Conservation (phyloP, 2,888 invertebrate species). For the Phortica magna region DNA sequence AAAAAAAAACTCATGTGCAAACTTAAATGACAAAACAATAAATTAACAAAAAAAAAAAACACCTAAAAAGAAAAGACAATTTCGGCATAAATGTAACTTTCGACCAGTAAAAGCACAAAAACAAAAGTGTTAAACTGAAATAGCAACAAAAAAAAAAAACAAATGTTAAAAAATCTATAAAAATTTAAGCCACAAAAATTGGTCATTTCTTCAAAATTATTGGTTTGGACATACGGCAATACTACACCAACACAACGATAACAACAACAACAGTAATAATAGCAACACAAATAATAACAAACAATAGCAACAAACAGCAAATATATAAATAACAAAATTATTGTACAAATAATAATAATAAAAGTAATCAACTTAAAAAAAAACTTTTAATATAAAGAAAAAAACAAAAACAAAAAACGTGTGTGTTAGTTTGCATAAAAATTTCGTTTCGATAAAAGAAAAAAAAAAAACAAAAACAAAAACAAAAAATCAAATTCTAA, state of each 20-base stretch:
- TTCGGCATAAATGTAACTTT: slow-evolving; percentile 27
- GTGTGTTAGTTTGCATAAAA: slow-evolving; percentile 35
- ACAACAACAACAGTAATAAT: slow-evolving; percentile 48
- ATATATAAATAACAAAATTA: slow-evolving; percentile 48
- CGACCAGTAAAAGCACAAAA: slow-evolving; percentile 36
- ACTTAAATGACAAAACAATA: slow-evolving; percentile 18
- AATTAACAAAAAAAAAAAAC: slow-evolving; percentile 35
- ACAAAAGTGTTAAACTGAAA: slow-evolving; percentile 50
- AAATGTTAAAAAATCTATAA: slow-evolving; percentile 56
- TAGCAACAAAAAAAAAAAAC: slow-evolving; percentile 47
- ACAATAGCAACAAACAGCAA: slow-evolving; percentile 50
- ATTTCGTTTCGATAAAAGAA: slow-evolving; percentile 69
- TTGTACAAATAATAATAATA: slow-evolving; percentile 43
- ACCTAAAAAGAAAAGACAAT: slow-evolving; percentile 40
- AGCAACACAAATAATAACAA: slow-evolving; percentile 50
- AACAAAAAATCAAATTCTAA: slow-evolving; percentile 44
- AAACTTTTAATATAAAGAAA: slow-evolving; percentile 47
- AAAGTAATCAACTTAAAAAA: slow-evolving; percentile 46
- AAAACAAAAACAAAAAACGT: slow-evolving; percentile 36
- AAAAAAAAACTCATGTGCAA: slow-evolving; percentile 45
- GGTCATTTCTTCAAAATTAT: slow-evolving; percentile 78
- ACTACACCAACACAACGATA: slow-evolving; percentile 70
- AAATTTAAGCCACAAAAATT: slow-evolving; percentile 75
- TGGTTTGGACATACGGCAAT: slow-evolving; percentile 77
- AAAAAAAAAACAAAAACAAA: slow-evolving; percentile 44